Evolutionary conservation across 2,797 vertebrate species (phyloP), one percentile per base, ranked within the genome.

Genomic region (Cuniculus paca): DNA sequence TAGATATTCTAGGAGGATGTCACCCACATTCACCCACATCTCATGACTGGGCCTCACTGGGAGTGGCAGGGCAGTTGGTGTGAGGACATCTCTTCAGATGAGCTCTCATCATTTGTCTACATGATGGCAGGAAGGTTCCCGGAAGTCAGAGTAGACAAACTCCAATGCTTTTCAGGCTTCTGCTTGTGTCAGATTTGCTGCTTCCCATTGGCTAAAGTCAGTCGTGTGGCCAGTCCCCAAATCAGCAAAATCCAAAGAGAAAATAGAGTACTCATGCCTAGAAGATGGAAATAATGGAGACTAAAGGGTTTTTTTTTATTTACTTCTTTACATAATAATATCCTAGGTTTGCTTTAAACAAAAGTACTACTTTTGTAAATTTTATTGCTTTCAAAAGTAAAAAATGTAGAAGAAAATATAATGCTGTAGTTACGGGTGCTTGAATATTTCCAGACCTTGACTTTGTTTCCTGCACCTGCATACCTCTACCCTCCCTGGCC

Each of bases 331-430:
- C 10, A 20, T 2, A 54, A 1, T 63, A 42, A 42, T 34, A 14
- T 34, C 42, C 3, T 34, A 12, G 63, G 11, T 48, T 78, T 54
- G 42, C 87, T 52, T 3, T 17, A 63, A 79, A 74, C 0, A 6
- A 82, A 42, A 16, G 52, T 56, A 26, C 34, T 78, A 82, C 34
- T 90, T 88, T 94, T 77, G 5, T 20, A 94, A 96, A 89, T 65
- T 72, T 13, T 31, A 54, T 77, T 72, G 20, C 16, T 88, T 94
- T 77, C 60, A 78, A 90, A 78, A 75, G 42, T 60, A 92, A 90
- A 93, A 20, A 75, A 22, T 42, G 39, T 45, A 45, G 72, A 92
- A 81, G 52, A 50, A 96, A 93, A 79, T 2, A 39, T 86, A 86
- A 24, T 79, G 93, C 58, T 16, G 2, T 24, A 17, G 6, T 70